Evolutionary conservation across 1,140 invertebrate species (phyloP).

Genomic region (Holcopasites calliopsidis): DNA sequence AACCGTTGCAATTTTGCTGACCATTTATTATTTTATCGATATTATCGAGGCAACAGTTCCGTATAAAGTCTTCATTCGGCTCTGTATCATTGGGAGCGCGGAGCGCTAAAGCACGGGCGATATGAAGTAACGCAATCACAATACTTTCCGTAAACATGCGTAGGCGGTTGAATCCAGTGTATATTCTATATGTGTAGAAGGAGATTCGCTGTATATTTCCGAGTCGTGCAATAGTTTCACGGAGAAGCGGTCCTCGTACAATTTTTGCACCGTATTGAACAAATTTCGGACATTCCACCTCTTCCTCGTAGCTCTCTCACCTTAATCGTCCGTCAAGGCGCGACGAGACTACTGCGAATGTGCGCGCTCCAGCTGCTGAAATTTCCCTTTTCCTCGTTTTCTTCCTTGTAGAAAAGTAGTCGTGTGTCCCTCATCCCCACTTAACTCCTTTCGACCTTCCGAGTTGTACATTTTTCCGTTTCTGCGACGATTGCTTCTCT

Average conservation of each 20-base stretch:
- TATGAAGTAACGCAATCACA: not conserved
- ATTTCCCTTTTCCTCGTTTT: not conserved
- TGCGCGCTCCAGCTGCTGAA: not conserved
- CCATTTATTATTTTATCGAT: too few species aligned
- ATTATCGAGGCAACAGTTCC: not conserved
- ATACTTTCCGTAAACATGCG: not conserved
- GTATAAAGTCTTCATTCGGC: not conserved
- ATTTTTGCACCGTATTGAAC: not conserved
- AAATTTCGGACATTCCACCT: not conserved
- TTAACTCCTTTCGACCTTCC: not conserved
- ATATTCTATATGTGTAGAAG: too few species aligned
- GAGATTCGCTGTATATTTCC: too few species aligned
- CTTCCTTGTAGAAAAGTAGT: not conserved
- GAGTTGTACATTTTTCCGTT: not conserved
- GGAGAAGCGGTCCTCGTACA: not conserved
- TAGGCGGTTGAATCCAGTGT: too few species aligned
- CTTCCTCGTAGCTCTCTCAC: not conserved
- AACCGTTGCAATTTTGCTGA: not conserved
- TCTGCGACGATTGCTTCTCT: not conserved
- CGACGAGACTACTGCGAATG: too few species aligned
- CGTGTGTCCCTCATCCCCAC: not conserved
- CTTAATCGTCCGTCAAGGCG: not conserved
- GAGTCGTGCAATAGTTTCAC: too few species aligned
- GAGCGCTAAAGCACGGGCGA: not conserved
- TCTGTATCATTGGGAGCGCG: not conserved